Percentiles rank a stretch among this genome's conserved stretches.
Evolutionary conservation across 2,888 invertebrate species (phyloP).

Genomic region (Drosophila putrida): DNA sequence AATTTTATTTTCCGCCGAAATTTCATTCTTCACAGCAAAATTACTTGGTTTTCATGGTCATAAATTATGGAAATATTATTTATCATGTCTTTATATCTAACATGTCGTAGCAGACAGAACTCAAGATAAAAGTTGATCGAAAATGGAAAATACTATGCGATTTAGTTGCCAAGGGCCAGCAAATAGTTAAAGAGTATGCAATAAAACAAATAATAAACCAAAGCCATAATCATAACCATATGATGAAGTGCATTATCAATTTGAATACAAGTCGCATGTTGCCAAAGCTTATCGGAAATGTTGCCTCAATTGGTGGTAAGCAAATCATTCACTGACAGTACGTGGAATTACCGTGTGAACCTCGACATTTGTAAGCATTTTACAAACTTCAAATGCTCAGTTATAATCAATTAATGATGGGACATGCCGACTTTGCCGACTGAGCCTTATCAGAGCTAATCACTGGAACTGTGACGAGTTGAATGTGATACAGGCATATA

Average conservation of each 20-base stretch:
- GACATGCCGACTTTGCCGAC: background rate
- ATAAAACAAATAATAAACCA: slow-evolving; percentile 16
- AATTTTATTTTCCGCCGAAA: background rate
- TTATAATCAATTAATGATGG: slow-evolving; percentile 16
- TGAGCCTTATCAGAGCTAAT: slow-evolving; percentile 15
- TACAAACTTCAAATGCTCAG: slow-evolving; percentile 14
- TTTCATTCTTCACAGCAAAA: background rate
- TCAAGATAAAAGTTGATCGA: background rate
- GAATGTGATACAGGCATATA: background rate
- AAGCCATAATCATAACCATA: slow-evolving; percentile 1
- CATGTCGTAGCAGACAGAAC: background rate
- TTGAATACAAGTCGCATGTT: slow-evolving; percentile 2
- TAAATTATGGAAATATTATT: slow-evolving; percentile 3
- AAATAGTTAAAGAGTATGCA: background rate
- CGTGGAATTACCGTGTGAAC: slow-evolving; percentile 43
- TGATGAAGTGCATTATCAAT: slow-evolving; percentile 17
- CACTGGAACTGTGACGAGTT: slow-evolving; percentile 40
- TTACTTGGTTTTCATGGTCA: too few species aligned
- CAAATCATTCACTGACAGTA: slow-evolving; percentile 17
- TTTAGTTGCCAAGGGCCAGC: slow-evolving; percentile 1
- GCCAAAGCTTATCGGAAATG: slow-evolving; percentile 8
- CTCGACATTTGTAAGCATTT: slow-evolving; percentile 45
- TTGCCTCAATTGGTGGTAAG: background rate
- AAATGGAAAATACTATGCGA: background rate
- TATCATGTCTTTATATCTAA: background rate